Conservation (phyloP, 2,113 vertebrate species). For the Phodopus roborovskii region DNA sequence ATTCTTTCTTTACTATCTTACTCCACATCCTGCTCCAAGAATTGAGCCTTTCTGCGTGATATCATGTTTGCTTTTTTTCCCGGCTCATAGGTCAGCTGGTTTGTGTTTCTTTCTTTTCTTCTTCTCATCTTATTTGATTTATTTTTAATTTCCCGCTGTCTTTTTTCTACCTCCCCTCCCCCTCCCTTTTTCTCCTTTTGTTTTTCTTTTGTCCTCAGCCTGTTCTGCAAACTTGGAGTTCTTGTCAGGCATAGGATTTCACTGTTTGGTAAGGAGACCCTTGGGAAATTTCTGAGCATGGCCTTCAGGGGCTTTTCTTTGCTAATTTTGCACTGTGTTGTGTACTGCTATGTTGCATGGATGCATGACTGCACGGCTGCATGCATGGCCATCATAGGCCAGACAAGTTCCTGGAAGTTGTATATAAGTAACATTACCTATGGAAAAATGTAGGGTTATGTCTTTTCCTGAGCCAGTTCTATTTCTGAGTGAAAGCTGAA, state of each 20-base stretch:
- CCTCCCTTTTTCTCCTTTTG: slow-evolving; percentile 81
- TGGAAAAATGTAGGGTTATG: background rate
- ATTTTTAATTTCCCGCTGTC: slow-evolving; percentile 73
- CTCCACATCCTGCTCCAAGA: slow-evolving; percentile 85
- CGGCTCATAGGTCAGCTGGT: slow-evolving; percentile 89
- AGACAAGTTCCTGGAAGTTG: slow-evolving; percentile 64
- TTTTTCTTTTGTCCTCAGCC: slow-evolving; percentile 92
- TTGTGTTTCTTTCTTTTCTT: slow-evolving; percentile 81
- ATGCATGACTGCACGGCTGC: slow-evolving; percentile 78
- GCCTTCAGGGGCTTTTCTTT: slow-evolving; percentile 86
- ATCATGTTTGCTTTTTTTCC: slow-evolving; percentile 88
- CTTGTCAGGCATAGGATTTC: slow-evolving; percentile 99
- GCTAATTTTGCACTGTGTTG: slow-evolving; percentile 83
- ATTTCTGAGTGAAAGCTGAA: slow-evolving; percentile 21
- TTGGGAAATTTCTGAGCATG: slow-evolving; percentile 86
- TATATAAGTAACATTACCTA: slow-evolving; percentile 49
- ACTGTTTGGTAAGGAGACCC: slow-evolving; percentile 97
- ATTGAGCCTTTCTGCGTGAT: slow-evolving; percentile 87
- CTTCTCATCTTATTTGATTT: slow-evolving; percentile 67
- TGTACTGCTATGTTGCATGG: slow-evolving; percentile 36
- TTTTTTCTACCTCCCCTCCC: slow-evolving; percentile 65
- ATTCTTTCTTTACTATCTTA: slow-evolving; percentile 85
- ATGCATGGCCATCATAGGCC: slow-evolving; percentile 81
- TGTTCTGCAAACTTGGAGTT: slow-evolving; percentile 99
- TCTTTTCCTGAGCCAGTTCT: background rate